Conservation (phyloP, 2,888 invertebrate genomes). For the Cantharis nigra region DNA sequence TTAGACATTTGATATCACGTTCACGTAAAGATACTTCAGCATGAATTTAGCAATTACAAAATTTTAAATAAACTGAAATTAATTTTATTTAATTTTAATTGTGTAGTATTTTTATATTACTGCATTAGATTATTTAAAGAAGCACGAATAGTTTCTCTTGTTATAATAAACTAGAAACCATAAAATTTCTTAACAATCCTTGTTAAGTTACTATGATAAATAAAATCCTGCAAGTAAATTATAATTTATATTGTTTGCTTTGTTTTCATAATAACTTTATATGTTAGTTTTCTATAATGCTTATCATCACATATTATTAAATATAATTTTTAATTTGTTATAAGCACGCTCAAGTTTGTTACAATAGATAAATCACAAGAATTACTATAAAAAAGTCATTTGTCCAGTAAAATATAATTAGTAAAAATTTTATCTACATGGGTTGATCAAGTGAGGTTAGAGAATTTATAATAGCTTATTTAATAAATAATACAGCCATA, state of each 20-base stretch:
- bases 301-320: not conserved
- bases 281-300: not conserved
- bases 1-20: not conserved
- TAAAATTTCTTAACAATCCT: constrained; percentile 15
- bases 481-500: too few species aligned
- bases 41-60: not conserved
- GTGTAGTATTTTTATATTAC: constrained; percentile 4
- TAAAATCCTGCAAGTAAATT: not conserved
- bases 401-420: not conserved
- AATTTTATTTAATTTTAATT: not conserved
- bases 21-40: not conserved
- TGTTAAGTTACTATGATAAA: constrained; percentile 4
- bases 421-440: not conserved
- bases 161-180: constrained; percentile 22
- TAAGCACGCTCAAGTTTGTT: not conserved
- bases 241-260: not conserved
- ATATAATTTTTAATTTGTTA: not conserved
- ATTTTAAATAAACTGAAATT: not conserved
- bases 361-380: not conserved
- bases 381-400: not conserved
- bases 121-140: not conserved
- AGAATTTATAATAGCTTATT: not conserved
- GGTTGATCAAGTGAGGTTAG: not conserved
- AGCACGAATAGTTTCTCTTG: constrained; percentile 16
- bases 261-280: not conserved